A percentile compares a stretch with the other conserved stretches of the same genome.
Evolutionary conservation across 2,113 vertebrate species (phyloP).

Genomic region (Indicator indicator): DNA sequence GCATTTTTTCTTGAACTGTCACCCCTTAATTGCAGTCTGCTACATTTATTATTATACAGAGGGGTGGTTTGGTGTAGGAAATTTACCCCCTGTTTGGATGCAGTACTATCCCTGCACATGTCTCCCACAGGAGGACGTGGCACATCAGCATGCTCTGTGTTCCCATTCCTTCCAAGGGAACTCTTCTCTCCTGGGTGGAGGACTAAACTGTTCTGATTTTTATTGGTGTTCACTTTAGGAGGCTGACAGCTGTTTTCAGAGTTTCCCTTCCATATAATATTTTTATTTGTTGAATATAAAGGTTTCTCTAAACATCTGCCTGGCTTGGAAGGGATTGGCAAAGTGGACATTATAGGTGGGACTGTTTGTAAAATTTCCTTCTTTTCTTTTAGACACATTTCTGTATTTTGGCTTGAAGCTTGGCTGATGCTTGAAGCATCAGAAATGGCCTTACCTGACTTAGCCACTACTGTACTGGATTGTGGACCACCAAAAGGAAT

Average conservation of each 20-base stretch:
- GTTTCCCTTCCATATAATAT: not conserved
- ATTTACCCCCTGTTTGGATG: not conserved
- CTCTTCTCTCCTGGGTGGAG: not conserved
- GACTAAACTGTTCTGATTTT: conserved; percentile 1
- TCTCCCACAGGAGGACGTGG: not conserved
- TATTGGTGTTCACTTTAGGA: not conserved
- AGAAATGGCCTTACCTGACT: not conserved
- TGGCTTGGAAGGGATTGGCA: not conserved
- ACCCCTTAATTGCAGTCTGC: not conserved
- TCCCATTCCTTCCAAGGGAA: not conserved
- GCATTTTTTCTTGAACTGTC: not conserved
- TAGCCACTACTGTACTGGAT: not conserved
- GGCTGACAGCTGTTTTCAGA: not conserved
- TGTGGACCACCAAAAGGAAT: conserved; percentile 14
- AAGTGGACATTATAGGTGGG: not conserved
- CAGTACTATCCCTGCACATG: not conserved
- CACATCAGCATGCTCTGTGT: not conserved
- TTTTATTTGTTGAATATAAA: conserved; percentile 9
- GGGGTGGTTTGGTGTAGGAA: not conserved
- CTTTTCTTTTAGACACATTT: not conserved
- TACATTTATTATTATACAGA: not conserved
- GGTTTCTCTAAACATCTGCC: not conserved
- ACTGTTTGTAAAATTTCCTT: not conserved
- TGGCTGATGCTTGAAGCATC: not conserved
- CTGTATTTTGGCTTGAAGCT: not conserved